phyloP scores from a whole-genome alignment of 2,797 vertebrate genomes.

The Galagoides demidoff region DNA sequence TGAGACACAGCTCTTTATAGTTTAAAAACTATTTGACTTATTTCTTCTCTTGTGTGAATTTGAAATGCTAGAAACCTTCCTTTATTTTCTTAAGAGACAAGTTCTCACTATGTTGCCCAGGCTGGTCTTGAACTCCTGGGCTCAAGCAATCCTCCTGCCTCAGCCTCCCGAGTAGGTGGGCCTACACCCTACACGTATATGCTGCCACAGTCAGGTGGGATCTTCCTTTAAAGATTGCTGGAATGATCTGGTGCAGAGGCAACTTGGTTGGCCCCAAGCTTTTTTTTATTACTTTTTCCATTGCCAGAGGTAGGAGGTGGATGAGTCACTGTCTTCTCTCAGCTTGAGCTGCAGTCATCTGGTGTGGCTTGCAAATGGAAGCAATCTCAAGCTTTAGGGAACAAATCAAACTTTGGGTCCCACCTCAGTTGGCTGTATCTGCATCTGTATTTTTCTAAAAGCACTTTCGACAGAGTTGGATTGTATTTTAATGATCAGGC shows the following conservation, averaged over 20 bases:
- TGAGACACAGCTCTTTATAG: background rate
- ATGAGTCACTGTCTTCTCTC: background rate
- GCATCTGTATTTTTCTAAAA: constrained; percentile 57
- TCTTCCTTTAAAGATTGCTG: background rate
- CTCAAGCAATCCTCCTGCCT: background rate
- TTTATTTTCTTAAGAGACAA: background rate
- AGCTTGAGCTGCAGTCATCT: background rate
- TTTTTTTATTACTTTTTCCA: constrained; percentile 5
- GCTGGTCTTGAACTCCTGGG: background rate
- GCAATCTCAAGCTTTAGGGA: background rate
- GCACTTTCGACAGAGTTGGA: background rate
- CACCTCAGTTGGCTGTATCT: background rate
- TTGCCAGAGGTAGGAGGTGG: background rate
- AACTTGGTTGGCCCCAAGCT: background rate
- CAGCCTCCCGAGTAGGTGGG: too few species aligned
- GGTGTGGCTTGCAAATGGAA: background rate
- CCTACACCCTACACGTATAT: background rate
- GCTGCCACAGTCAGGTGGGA: background rate
- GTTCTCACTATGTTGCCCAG: background rate
- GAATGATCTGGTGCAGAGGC: constrained; percentile 24
- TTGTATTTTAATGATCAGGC: constrained; percentile 17
- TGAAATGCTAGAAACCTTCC: background rate
- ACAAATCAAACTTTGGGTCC: background rate
- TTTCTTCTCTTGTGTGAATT: background rate
- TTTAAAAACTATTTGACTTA: background rate